Conservation (phyloP, 2,888 invertebrate genomes). For the Sesia apiformis region DNA sequence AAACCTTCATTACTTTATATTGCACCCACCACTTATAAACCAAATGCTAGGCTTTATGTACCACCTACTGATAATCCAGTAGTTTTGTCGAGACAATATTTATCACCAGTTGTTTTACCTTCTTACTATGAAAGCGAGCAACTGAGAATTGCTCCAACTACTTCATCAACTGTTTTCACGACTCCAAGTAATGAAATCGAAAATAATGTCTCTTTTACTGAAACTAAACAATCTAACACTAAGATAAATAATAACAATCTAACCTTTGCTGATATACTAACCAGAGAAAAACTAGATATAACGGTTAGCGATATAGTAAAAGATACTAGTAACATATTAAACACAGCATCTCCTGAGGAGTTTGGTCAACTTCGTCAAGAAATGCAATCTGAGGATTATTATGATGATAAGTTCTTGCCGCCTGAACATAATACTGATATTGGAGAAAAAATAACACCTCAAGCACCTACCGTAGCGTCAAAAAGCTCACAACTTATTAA, state of each 20-base stretch:
- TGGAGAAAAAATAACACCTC: conserved; percentile 42
- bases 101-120: conserved; percentile 27
- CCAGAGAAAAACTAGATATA: conserved; percentile 55
- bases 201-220: conserved; percentile 23
- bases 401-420: conserved; percentile 29
- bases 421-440: conserved; percentile 28
- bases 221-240: conserved; percentile 24
- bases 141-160: conserved; percentile 25
- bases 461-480: conserved; percentile 21
- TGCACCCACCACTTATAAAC: conserved; percentile 45
- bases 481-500: conserved; percentile 37
- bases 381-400: conserved; percentile 24
- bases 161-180: conserved; percentile 20
- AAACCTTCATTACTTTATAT: conserved; percentile 36
- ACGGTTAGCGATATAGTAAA: conserved; percentile 55
- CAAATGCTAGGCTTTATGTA: conserved; percentile 38
- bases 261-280: conserved; percentile 53
- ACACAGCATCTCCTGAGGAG: conserved; percentile 34
- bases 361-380: conserved; percentile 31
- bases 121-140: conserved; percentile 28
- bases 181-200: conserved; percentile 15
- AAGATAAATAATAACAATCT: conserved; percentile 40
- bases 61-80: conserved; percentile 31
- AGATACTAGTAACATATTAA: conserved; percentile 46
- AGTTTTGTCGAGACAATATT: conserved; percentile 35